A percentile compares a stretch with the other conserved stretches of the same genome.
These are phyloP conservation scores for Taeniopygia guttata DNA, from an alignment of 2,797 vertebrate species.

Conservation along the genomic window DNA sequence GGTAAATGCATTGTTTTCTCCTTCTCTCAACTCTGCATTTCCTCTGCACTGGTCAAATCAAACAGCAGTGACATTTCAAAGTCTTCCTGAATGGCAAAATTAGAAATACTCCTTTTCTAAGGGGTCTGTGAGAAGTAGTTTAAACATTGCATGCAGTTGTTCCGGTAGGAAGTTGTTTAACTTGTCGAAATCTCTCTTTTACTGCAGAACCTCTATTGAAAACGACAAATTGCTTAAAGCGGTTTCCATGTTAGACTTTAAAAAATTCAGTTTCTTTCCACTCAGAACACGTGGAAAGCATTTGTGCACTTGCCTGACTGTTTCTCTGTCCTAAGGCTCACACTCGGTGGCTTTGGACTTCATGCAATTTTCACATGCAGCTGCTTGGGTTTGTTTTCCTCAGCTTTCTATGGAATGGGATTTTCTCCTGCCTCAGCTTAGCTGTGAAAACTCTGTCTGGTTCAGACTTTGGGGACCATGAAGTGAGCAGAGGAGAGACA, in stretches of 20 bases:
- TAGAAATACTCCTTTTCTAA: conserved; percentile 13
- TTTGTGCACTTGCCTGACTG: conserved; percentile 58
- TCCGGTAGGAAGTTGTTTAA: conserved; percentile 42
- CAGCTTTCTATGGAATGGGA: background rate
- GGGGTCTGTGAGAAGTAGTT: background rate
- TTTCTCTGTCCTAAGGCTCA: conserved; percentile 53
- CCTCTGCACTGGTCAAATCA: conserved; percentile 20
- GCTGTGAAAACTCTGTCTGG: background rate
- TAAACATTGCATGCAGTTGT: background rate
- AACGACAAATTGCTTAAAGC: conserved; percentile 72
- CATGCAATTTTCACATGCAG: background rate
- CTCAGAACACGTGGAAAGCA: conserved; percentile 57
- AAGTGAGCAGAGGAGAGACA: background rate
- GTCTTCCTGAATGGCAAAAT: conserved; percentile 24
- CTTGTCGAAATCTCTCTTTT: conserved; percentile 43
- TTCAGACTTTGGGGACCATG: background rate
- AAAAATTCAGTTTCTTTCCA: conserved; percentile 53
- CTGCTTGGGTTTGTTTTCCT: background rate
- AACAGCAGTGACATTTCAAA: conserved; percentile 43
- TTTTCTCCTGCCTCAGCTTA: background rate
- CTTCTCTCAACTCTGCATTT: background rate
- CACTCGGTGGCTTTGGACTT: background rate
- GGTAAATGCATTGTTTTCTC: background rate
- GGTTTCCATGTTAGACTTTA: conserved; percentile 60
- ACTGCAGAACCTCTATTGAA: conserved; percentile 38